These are phyloP conservation scores for Diabrotica balteata DNA, from an alignment of 2,888 invertebrate genomes.

Conservation along the genomic window DNA sequence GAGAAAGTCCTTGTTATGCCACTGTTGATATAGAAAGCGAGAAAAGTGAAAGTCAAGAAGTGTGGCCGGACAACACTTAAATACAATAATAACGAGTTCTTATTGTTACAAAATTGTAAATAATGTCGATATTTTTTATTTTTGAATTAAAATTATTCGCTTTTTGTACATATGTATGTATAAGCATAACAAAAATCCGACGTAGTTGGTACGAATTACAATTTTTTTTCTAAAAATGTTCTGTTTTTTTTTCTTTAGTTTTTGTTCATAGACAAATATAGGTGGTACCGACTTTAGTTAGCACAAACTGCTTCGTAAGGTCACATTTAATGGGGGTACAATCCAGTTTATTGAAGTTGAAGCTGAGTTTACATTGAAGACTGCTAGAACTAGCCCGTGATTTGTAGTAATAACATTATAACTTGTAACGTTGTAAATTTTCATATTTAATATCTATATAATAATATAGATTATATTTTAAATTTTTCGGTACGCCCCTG, in stretches of 20 bases:
- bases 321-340: no score
- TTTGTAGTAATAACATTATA: no score
- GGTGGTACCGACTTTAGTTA: no score
- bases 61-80: conserved; percentile 35
- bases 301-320: no score
- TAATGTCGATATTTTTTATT: conserved; percentile 35
- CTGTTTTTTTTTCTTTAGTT: not conserved
- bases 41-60: conserved; percentile 23
- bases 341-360: no score
- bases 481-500: no score
- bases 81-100: conserved; percentile 20
- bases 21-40: conserved; percentile 14
- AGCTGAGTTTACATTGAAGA: no score
- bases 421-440: no score
- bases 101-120: conserved; percentile 27
- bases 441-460: no score
- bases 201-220: conserved; percentile 35
- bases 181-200: conserved; percentile 34
- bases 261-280: no score
- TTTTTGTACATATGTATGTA: conserved; percentile 40
- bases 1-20: conserved; percentile 1
- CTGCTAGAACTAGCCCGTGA: no score
- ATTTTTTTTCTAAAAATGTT: conserved; percentile 31
- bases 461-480: no score
- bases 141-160: conserved; percentile 24